Conservation (phyloP, 2,888 invertebrate genomes). For the Ligdia adustata region DNA sequence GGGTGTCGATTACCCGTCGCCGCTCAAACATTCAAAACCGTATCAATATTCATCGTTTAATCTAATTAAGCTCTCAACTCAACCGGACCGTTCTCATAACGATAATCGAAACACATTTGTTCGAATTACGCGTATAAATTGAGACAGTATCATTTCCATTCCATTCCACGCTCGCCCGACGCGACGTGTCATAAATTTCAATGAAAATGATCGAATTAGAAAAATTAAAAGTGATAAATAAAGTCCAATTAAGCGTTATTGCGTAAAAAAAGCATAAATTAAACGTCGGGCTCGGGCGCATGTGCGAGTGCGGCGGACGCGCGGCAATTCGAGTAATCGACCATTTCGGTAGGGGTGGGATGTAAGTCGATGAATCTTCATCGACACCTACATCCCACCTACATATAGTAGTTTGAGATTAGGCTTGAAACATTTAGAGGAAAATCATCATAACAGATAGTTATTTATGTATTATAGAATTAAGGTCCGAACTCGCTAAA, state of each 20-base stretch:
- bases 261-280: constrained; percentile 84
- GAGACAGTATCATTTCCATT: constrained; percentile 55
- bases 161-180: constrained; percentile 25
- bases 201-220: constrained; percentile 81
- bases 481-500: too few relatives aligned
- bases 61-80: constrained; percentile 31
- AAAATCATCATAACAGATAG: too few relatives aligned
- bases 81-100: constrained; percentile 44
- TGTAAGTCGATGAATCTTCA: constrained; percentile 15
- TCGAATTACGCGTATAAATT: constrained; percentile 73
- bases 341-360: constrained; percentile 55
- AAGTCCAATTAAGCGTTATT: constrained; percentile 82
- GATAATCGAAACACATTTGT: constrained; percentile 71
- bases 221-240: constrained; percentile 84
- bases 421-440: too few relatives aligned
- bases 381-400: too few relatives aligned
- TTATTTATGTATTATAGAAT: too few relatives aligned
- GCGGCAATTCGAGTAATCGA: constrained; percentile 53
- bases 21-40: constrained; percentile 30
- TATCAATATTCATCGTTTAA: constrained; percentile 39
- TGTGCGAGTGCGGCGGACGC: constrained; percentile 40
- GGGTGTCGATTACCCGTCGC: constrained; percentile 11
- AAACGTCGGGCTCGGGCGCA: constrained; percentile 54
- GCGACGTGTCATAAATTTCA: constrained; percentile 71
- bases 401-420: too few relatives aligned